Evolutionary conservation across 2,797 vertebrate genomes (phyloP).

Genomic region (Botia kubotai): DNA sequence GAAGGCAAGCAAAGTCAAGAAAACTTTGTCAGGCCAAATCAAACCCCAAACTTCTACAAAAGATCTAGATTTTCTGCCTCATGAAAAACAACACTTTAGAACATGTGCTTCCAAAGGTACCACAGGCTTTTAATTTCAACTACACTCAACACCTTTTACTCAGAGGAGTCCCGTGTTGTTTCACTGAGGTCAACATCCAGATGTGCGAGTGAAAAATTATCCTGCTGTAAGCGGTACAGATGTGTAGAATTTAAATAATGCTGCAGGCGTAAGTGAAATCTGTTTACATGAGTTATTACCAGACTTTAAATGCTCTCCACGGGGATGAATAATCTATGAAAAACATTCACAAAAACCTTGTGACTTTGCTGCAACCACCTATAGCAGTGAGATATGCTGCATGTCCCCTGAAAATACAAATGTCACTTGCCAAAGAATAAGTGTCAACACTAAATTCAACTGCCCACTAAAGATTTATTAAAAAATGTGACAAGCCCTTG

Average conservation of each 20-base stretch:
- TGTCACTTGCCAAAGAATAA: neutral
- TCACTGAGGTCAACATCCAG: constrained; percentile 21
- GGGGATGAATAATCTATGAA: constrained; percentile 20
- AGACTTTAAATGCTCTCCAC: neutral
- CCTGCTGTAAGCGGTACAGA: neutral
- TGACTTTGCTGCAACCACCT: too few species aligned
- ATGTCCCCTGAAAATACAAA: neutral
- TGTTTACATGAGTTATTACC: constrained; percentile 28
- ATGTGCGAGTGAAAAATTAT: constrained; percentile 1
- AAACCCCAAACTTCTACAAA: neutral
- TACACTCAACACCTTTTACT: constrained; percentile 1
- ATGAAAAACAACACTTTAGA: neutral
- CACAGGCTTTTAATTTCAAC: neutral
- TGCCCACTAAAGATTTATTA: neutral
- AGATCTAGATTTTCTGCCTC: neutral
- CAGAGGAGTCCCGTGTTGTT: neutral
- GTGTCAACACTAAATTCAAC: neutral
- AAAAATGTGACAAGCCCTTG: neutral
- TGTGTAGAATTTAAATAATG: neutral
- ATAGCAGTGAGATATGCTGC: neutral
- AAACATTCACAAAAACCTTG: neutral
- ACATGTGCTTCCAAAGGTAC: neutral
- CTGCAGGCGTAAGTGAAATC: constrained; percentile 2
- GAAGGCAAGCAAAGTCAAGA: neutral
- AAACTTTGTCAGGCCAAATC: neutral